Conservation (phyloP, 2,797 vertebrate species). For the Gouania willdenowi region DNA sequence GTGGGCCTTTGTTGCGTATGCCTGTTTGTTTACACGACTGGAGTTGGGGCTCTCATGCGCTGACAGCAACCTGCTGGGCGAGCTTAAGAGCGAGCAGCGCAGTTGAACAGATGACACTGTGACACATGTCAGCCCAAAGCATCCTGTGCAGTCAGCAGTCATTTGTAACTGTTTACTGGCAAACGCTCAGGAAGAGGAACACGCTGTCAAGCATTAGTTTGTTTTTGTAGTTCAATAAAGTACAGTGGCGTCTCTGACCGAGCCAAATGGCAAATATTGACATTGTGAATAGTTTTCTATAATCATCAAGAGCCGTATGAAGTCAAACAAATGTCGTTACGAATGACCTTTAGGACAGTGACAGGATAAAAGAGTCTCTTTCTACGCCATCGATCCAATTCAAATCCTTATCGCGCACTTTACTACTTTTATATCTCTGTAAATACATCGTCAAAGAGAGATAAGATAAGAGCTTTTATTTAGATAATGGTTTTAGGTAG, state of each 20-base stretch:
- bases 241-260: background rate
- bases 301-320: too few relatives aligned
- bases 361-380: too few relatives aligned
- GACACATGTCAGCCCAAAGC: constrained; percentile 60
- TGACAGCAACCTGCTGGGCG: constrained; percentile 70
- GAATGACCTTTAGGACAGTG: too few relatives aligned
- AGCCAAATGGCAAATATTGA: too few relatives aligned
- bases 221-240: background rate
- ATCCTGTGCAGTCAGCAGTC: constrained; percentile 64
- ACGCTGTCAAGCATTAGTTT: constrained; percentile 13
- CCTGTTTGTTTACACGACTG: constrained; percentile 29
- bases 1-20: constrained; percentile 11
- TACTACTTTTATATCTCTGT: too few relatives aligned
- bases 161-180: constrained; percentile 54
- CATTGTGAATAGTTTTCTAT: too few relatives aligned
- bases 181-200: constrained; percentile 36
- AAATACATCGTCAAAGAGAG: too few relatives aligned
- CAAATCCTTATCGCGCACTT: too few relatives aligned
- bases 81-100: constrained; percentile 46
- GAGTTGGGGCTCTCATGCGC: constrained; percentile 29
- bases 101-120: constrained; percentile 50
- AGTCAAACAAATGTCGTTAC: too few relatives aligned
- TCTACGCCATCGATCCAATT: too few relatives aligned
- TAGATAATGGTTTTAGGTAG: too few relatives aligned
- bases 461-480: too few relatives aligned